These are phyloP conservation scores for Serilophus lunatus DNA, from an alignment of 2,113 vertebrate species.

Conservation along the genomic window DNA sequence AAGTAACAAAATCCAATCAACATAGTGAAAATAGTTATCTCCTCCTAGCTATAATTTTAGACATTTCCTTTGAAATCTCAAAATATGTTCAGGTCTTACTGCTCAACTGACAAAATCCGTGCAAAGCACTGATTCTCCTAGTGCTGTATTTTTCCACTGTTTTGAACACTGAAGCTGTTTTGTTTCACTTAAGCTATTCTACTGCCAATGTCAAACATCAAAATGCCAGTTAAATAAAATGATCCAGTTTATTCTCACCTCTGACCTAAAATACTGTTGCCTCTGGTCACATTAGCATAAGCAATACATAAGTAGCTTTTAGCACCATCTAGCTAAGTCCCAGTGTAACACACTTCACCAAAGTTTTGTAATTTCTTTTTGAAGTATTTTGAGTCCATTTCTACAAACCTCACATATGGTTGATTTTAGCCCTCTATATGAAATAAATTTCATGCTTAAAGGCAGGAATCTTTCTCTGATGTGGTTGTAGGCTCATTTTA, in stretches of 20 bases:
- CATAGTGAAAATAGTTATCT: neutral
- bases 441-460: neutral
- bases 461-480: neutral
- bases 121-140: neutral
- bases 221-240: neutral
- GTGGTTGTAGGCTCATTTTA: neutral
- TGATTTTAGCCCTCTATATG: neutral
- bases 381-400: neutral
- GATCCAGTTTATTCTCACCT: neutral
- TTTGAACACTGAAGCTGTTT: neutral
- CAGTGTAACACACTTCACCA: neutral
- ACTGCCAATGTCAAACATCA: neutral
- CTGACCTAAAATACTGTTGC: neutral
- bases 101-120: neutral
- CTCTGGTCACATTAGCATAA: neutral
- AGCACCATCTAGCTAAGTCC: constrained; percentile 25
- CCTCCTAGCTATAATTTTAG: neutral
- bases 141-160: neutral
- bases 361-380: neutral
- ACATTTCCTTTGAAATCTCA: neutral
- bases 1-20: neutral
- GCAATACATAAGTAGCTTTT: neutral
- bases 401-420: neutral
- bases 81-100: neutral
- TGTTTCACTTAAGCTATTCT: neutral